These are phyloP conservation scores for Pocillopora damicornis DNA, from an alignment of 64 coral and sea anemone genomes.

Conservation along the genomic window DNA sequence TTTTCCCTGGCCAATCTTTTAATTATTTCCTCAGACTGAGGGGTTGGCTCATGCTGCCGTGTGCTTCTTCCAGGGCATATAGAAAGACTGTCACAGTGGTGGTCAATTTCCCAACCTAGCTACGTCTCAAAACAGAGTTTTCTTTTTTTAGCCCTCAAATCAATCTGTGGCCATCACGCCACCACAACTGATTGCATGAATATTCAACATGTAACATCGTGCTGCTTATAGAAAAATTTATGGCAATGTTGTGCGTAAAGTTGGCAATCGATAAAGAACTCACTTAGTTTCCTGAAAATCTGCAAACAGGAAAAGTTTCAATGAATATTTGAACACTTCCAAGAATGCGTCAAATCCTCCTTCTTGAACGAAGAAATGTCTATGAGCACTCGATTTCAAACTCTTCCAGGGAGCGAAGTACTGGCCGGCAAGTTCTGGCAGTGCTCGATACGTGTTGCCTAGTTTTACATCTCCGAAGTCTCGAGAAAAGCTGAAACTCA, in stretches of 20 bases:
- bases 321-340: constrained; percentile 74
- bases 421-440: background rate
- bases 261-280: background rate
- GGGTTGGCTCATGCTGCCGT: too few relatives aligned
- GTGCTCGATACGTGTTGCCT: background rate
- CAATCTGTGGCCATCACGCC: too few relatives aligned
- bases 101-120: too few relatives aligned
- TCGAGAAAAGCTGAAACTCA: background rate
- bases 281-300: background rate
- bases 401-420: constrained; percentile 86
- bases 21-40: too few relatives aligned
- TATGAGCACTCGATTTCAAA: constrained; percentile 46
- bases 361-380: constrained; percentile 92
- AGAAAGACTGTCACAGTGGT: too few relatives aligned
- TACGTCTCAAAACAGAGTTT: too few relatives aligned
- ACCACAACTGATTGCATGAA: too few relatives aligned
- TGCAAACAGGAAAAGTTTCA: constrained; percentile 23
- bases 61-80: too few relatives aligned
- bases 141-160: too few relatives aligned
- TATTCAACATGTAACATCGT: background rate
- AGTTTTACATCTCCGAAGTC: constrained; percentile 19
- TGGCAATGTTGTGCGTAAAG: background rate
- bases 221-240: background rate
- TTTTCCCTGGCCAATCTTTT: too few relatives aligned
- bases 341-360: constrained; percentile 86